phyloP scores from a whole-genome alignment of 2,113 vertebrate genomes.

The Hiodon alosoides region DNA sequence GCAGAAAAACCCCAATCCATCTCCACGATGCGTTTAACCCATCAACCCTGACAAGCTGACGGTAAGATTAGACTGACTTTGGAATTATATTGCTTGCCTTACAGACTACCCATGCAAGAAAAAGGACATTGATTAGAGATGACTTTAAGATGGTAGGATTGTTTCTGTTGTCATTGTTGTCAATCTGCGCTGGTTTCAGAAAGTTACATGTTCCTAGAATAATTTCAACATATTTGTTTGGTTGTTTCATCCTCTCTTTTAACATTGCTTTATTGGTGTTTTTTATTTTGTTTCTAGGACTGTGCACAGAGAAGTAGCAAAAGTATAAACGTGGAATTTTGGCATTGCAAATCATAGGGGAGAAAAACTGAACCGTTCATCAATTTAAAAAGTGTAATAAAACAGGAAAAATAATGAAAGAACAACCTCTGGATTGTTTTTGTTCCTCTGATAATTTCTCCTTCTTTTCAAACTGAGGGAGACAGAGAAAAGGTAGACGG shows the following conservation, averaged over 20 bases:
- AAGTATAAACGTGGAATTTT: not conserved
- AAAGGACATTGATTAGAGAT: not conserved
- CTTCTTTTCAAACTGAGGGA: not conserved
- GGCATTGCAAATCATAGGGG: conserved; percentile 8
- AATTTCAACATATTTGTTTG: not conserved
- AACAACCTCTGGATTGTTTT: not conserved
- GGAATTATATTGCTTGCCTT: not conserved
- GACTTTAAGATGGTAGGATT: not conserved
- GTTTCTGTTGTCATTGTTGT: no score
- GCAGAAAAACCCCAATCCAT: not conserved
- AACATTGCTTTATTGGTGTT: not conserved
- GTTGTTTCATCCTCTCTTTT: not conserved
- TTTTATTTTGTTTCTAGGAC: conserved; percentile 25
- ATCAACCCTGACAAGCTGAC: not conserved
- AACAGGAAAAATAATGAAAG: conserved; percentile 12
- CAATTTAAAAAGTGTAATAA: conserved; percentile 16
- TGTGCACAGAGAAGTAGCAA: conserved; percentile 2
- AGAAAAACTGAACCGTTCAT: conserved; percentile 20
- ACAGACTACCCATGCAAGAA: not conserved
- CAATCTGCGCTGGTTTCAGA: no score
- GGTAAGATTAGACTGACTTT: not conserved
- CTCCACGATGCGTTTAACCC: not conserved
- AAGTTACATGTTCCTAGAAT: no score
- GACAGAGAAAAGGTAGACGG: conserved; percentile 31
- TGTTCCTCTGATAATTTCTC: conserved; percentile 9